Conservation (phyloP, 2,113 vertebrate genomes). For the Apteryx mantelli region DNA sequence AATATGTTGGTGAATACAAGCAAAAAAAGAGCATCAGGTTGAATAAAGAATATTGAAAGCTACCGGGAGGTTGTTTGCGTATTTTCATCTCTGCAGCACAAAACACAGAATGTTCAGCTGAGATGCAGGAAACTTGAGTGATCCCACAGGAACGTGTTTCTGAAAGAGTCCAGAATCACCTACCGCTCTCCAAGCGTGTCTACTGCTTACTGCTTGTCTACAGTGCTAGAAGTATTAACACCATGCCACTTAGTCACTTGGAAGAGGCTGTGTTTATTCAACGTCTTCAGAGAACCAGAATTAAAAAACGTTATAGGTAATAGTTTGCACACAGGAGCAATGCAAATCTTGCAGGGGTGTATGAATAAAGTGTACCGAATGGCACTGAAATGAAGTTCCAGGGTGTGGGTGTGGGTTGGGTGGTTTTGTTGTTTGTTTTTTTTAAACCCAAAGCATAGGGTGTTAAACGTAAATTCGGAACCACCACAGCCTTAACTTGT, state of each 20-base stretch:
- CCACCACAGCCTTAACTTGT: fast-evolving
- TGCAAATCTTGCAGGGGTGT: neutral
- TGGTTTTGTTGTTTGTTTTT: neutral
- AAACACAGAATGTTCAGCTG: fast-evolving
- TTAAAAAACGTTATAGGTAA: neutral
- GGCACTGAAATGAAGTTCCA: neutral
- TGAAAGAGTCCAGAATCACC: neutral
- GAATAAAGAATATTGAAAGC: fast-evolving
- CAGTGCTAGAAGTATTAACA: neutral
- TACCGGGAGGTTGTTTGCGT: fast-evolving
- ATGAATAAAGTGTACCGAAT: neutral
- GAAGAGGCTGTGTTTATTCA: neutral
- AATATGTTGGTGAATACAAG: neutral
- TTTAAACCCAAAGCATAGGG: neutral
- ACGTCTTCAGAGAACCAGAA: neutral
- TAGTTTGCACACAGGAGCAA: fast-evolving
- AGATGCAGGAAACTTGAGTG: neutral
- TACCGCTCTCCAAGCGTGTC: neutral
- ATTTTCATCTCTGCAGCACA: neutral
- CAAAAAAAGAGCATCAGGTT: fast-evolving
- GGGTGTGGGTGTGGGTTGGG: too few relatives aligned
- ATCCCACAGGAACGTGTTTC: neutral
- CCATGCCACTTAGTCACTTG: fast-evolving
- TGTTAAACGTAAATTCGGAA: neutral
- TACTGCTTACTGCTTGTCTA: neutral